Evolutionary conservation across 37 sponge, comb jelly and placozoan species (phyloP).

Genomic region (Petrosia ficiformis): DNA sequence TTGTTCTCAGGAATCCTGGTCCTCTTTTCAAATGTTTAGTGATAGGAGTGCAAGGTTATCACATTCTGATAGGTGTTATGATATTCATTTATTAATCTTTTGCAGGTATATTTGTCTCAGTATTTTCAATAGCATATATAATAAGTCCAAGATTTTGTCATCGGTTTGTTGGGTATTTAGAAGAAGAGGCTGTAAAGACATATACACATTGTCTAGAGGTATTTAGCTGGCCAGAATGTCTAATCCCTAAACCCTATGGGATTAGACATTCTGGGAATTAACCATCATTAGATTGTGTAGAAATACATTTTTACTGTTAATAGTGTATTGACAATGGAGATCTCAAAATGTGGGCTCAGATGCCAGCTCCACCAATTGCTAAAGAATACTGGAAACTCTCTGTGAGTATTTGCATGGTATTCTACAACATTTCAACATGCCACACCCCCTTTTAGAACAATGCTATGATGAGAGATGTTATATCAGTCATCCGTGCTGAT

Average conservation of each 20-base stretch:
- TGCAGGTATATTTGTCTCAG: constrained; percentile 72
- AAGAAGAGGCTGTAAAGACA: constrained; percentile 85
- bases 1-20: constrained; percentile 70
- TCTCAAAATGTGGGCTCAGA: constrained; percentile 66
- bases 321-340: constrained; percentile 75
- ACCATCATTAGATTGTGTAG: neutral
- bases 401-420: constrained; percentile 52
- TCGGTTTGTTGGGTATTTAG: constrained; percentile 88
- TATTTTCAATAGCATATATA: constrained; percentile 70
- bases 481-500: constrained; percentile 87
- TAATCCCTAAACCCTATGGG: neutral
- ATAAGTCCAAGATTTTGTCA: constrained; percentile 85
- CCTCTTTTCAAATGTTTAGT: constrained; percentile 62
- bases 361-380: constrained; percentile 74
- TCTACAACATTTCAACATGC: neutral
- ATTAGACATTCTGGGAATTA: neutral
- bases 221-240: neutral
- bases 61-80: neutral
- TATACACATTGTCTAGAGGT: constrained; percentile 86
- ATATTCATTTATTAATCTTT: neutral
- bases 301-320: neutral
- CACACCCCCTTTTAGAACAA: constrained; percentile 39
- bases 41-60: constrained; percentile 59
- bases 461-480: constrained; percentile 94
- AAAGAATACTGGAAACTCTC: constrained; percentile 72